phyloP scores from a whole-genome alignment of 2,797 vertebrate species.

The Otus scops region DNA sequence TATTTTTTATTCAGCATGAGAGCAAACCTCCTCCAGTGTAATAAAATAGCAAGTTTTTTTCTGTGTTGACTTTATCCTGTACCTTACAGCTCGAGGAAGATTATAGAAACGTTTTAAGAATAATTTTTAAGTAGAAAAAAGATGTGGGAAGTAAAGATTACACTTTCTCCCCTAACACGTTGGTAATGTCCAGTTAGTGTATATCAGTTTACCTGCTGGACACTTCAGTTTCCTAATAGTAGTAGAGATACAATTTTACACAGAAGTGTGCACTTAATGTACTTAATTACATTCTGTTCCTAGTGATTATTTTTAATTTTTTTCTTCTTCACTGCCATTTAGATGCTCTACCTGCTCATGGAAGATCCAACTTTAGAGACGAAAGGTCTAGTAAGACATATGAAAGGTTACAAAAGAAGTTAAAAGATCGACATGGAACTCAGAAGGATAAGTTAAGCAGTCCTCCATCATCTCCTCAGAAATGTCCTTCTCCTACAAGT shows the following conservation, averaged over 20 bases:
- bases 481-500: conserved; percentile 82
- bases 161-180: background rate
- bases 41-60: background rate
- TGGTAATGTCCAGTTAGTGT: background rate
- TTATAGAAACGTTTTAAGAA: background rate
- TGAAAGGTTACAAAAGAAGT: conserved; percentile 94
- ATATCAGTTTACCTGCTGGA: background rate
- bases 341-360: conserved; percentile 89
- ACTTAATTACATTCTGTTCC: background rate
- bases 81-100: background rate
- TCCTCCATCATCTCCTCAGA: conserved; percentile 91
- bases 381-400: conserved; percentile 95
- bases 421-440: conserved; percentile 90
- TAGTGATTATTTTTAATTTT: background rate
- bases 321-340: conserved; percentile 29
- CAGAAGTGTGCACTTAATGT: background rate
- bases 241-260: background rate
- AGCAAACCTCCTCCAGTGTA: background rate
- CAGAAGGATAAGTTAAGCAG: conserved; percentile 89
- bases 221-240: background rate
- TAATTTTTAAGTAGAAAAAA: background rate
- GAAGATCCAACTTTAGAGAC: conserved; percentile 88
- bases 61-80: background rate
- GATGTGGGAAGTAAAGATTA: background rate
- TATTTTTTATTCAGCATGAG: background rate